Percentiles rank a stretch among this genome's conserved stretches.
Evolutionary conservation across 2,113 vertebrate species (phyloP).

Genomic region (Elephantulus edwardii): DNA sequence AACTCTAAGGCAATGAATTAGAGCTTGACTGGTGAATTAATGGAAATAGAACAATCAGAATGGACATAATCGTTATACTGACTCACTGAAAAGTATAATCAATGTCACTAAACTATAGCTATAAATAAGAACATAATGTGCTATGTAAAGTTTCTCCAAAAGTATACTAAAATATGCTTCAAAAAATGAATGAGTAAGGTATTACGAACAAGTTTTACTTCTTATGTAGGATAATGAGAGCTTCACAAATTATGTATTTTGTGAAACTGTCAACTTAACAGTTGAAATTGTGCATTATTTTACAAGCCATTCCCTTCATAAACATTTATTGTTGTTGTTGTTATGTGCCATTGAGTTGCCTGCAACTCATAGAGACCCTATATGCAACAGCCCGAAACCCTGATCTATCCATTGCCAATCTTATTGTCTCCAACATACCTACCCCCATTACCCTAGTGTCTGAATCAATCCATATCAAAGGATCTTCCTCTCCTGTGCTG

Average conservation of each 20-base stretch:
- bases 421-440: no score
- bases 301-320: not conserved
- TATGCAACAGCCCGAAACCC: no score
- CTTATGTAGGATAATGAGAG: not conserved
- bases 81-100: not conserved
- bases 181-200: not conserved
- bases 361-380: no score
- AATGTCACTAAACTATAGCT: not conserved
- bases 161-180: not conserved
- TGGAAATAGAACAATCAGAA: not conserved
- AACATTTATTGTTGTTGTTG: not conserved
- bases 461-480: no score
- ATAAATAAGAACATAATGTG: not conserved
- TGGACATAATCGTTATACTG: not conserved
- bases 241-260: not conserved
- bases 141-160: not conserved
- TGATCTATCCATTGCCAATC: no score
- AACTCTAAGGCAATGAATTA: no score
- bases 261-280: not conserved
- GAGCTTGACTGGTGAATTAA: no score
- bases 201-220: not conserved
- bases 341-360: no score
- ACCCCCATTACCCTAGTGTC: no score
- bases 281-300: not conserved
- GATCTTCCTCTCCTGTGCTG: no score